Percentiles rank a stretch among this genome's conserved stretches.
These are phyloP conservation scores for Pycnonotus jocosus DNA, from an alignment of 2,113 vertebrate genomes.

Conservation along the genomic window DNA sequence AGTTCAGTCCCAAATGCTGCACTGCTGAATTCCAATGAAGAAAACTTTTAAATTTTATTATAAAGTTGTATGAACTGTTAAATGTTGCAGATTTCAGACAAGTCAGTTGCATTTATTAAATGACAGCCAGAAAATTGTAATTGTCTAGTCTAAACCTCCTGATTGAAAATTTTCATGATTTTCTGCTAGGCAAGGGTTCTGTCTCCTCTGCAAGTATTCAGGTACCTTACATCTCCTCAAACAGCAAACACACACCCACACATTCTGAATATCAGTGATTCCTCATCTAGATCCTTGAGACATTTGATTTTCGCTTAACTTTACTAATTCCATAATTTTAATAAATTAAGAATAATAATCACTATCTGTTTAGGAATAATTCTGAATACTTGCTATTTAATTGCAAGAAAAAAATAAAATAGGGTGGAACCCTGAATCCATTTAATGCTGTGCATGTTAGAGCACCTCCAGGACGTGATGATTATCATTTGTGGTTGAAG, in stretches of 20 bases:
- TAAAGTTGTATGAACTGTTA: constrained; percentile 15
- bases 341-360: not conserved
- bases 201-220: not conserved
- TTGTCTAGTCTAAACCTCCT: not conserved
- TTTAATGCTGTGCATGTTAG: not conserved
- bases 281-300: not conserved
- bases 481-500: not conserved
- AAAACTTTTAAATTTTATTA: constrained; percentile 59
- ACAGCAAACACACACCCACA: not conserved
- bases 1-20: constrained; percentile 56
- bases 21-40: constrained; percentile 67
- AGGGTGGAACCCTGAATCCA: not conserved
- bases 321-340: not conserved
- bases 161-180: not conserved
- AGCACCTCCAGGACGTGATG: not conserved
- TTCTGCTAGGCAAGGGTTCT: not conserved
- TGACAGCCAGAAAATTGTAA: not conserved
- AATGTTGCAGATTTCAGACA: constrained; percentile 66
- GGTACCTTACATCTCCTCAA: not conserved
- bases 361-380: not conserved
- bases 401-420: not conserved
- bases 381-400: not conserved
- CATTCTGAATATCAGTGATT: not conserved
- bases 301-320: not conserved
- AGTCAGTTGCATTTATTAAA: constrained; percentile 17